Base-by-base conservation (phyloP, 2,113 vertebrate genomes). In the Phrynosoma platyrhinos region DNA sequence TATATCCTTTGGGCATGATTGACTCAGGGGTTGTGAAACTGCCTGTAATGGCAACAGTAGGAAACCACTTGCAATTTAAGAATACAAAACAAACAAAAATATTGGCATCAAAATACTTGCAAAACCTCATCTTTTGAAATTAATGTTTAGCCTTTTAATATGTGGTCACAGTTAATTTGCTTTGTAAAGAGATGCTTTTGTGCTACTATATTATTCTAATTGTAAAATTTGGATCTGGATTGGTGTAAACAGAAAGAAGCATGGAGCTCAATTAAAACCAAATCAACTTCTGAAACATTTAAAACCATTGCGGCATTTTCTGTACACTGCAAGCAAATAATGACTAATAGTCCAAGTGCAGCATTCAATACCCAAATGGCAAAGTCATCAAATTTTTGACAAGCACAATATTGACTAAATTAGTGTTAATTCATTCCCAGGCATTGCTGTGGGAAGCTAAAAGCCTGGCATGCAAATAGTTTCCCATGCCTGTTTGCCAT, bases 301-400 rank as follows among this genome's bases (percentile, higher is more conserved):
- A 87, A 83, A 91, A 82, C 36, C 85, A 58, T 74, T 91, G 62
- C 47, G 25, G 87, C 85, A 87, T 82, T 77, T 79, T 75, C 36
- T 27, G 81, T 84, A 62, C 32, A 89, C 80, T 76, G 89, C 85
- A 93, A 88, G 90, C 84, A 93, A 88, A 91, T 85, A 86, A 83
- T 91, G 93, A 93, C 91, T 92, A 93, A 92, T 93, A 88, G 90
- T 42, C n/a, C 66, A 92, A 92, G 79, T 0, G 36, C 47, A 47
- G 78, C 68, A 87, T 82, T 81, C 40, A 91, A 86, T 90, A 92
- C 62, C 93, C 85, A 95, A 94, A 87, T 91, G 91, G 94, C 93
- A 94, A 91, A 93, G 94, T 94, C 93, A 95, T 94, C 95, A 95
- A 92, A 95, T 93, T 94, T 93, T 92, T 88, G 58, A 93, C 92